Conservation (phyloP, 2,888 invertebrate species). For the Leptopterna dolabrata region DNA sequence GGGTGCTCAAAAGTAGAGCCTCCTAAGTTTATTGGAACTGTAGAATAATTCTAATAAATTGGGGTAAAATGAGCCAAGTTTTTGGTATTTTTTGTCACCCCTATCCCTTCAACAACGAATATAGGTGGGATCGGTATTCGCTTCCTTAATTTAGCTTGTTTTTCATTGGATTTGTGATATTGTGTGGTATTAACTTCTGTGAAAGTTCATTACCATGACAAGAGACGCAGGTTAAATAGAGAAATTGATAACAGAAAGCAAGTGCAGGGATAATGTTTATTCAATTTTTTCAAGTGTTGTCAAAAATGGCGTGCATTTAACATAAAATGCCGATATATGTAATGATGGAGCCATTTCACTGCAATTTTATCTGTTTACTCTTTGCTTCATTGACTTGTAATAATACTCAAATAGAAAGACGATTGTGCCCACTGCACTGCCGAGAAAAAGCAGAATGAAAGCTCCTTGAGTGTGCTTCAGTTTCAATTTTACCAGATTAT, state of each 20-base stretch:
- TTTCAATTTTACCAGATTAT: conserved; percentile 42
- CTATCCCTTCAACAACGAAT: not conserved
- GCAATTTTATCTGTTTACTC: not conserved
- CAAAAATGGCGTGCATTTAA: too few species aligned
- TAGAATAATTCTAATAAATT: conserved; percentile 43
- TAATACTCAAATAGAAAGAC: conserved; percentile 33
- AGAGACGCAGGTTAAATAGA: too few species aligned
- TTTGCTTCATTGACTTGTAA: not conserved
- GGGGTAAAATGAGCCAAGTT: conserved; percentile 22
- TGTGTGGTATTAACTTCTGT: too few species aligned
- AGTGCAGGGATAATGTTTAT: too few species aligned
- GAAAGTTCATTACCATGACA: too few species aligned
- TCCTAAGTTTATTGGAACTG: conserved; percentile 35
- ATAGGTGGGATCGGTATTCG: not conserved
- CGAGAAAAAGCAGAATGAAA: conserved; percentile 49
- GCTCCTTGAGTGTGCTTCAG: conserved; percentile 55
- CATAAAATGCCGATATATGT: too few species aligned
- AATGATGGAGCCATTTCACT: not conserved
- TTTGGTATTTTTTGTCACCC: not conserved
- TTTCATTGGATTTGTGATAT: too few species aligned
- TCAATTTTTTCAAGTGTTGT: too few species aligned
- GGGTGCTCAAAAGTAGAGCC: conserved; percentile 23
- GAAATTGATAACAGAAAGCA: too few species aligned
- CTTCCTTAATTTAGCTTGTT: too few species aligned
- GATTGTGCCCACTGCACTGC: not conserved